A percentile compares a stretch with the other conserved stretches of the same genome.
Conservation (phyloP, 2,113 vertebrate genomes). For the Callionymus lyra region DNA sequence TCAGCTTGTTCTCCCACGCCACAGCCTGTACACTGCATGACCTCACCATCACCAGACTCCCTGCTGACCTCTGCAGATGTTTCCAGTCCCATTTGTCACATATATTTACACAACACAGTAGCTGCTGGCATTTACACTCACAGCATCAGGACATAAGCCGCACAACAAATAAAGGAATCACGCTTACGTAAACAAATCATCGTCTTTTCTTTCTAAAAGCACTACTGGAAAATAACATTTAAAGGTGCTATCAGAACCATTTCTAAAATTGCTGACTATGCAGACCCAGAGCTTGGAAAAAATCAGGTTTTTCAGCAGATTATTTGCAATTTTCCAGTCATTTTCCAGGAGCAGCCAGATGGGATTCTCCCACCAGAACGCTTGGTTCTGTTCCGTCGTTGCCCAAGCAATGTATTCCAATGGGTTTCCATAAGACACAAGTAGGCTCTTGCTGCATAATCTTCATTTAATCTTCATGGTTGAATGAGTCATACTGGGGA, state of each 20-base stretch:
- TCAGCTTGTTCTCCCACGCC: conserved; percentile 32
- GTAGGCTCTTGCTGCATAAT: conserved; percentile 7
- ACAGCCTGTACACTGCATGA: conserved; percentile 26
- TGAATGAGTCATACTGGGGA: conserved; percentile 4
- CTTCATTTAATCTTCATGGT: conserved; percentile 7
- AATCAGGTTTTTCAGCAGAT: conserved; percentile 3
- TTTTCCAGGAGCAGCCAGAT: conserved; percentile 11
- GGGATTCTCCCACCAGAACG: conserved; percentile 8
- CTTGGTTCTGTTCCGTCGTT: no score
- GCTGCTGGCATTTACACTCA: no score
- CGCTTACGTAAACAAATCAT: neutral
- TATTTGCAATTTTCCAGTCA: conserved; percentile 18
- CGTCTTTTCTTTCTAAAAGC: neutral
- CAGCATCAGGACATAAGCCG: no score
- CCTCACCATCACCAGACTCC: conserved; percentile 38
- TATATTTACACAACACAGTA: neutral
- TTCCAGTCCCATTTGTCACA: conserved; percentile 8
- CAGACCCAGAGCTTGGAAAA: neutral
- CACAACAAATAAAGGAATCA: no score
- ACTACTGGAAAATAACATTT: neutral
- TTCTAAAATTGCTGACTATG: conserved; percentile 1
- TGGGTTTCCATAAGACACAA: neutral
- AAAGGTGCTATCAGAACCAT: neutral
- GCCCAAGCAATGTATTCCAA: no score
- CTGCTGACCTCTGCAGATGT: conserved; percentile 30